Base-by-base conservation (phyloP, 2,888 invertebrate species). In the Mechanitis mazaeus region DNA sequence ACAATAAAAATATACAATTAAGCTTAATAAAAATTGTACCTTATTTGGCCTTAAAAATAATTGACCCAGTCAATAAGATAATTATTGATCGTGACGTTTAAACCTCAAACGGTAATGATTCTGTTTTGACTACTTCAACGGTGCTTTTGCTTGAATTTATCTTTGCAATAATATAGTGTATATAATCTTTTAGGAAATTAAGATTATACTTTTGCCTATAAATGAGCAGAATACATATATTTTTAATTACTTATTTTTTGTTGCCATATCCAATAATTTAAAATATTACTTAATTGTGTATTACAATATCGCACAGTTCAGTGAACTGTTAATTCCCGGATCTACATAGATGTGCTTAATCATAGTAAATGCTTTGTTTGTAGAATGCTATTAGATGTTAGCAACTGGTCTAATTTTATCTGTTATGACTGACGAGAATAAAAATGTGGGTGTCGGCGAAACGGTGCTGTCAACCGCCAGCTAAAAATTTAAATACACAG, bases 91-190 rank as follows among this genome's bases (percentile, higher is more conserved):
- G 63, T 66, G 67, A 68, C 64, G 58, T 64, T 64, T 64, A 67
- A 65, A 70, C 63, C 65, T 55, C 55, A 60, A 72, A 71, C 67
- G 72, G 71, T 74, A 74, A 77, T 75, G 76, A 61, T 78, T 77
- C 79, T 80, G 72, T 74, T 77, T 72, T 75, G 74, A 69, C 67
- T 70, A 69, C 69, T 65, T 65, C 66, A 84, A 84, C 82, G 79
- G 83, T 80, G 80, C 75, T 73, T 71, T 75, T 72, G 75, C 71
- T 63, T 46, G n/a, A 58, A 45, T 56, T 47, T 47, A 47, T n/a
- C n/a, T n/a, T 47, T 0, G 2, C 28, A 20, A n/a, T 47, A 47
- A n/a, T 47, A 6, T 20, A n/a, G 12, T 47, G 6, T 35, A 35
- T 35, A 35, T 3, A 5, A 5, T 6, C 35, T 35, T 35, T 35